Base-by-base conservation (phyloP, 35 echinoderm and acorn worm species). In the Lytechinus variegatus region DNA sequence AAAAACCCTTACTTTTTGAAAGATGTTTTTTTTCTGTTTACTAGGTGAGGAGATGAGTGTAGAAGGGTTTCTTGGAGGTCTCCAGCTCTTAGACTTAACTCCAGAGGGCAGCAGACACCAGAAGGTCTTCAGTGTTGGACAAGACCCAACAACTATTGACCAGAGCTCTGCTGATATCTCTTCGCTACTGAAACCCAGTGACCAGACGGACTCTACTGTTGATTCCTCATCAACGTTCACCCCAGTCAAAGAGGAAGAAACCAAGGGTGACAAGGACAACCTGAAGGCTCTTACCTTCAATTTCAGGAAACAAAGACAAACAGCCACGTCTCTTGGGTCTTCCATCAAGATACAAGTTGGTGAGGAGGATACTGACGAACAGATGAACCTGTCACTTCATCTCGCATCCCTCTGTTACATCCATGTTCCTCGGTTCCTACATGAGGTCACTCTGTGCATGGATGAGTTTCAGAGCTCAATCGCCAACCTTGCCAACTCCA, bases 381-480 rank as follows among this genome's bases (percentile, higher is more conserved):
- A 97, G 54, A 92, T 95, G 94, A 95, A 54, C 91, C 55, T 97
- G 9, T 54, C 86, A 0, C 54, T 96, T 29, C 98, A 96, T 19
- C 56, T 98, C 27, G 98, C 98, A 19, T 99, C 98, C 0, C 94
- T 98, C 4, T 96, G 94, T 28, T 99, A 99, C 94, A 99, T 96
- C 56, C 98, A 99, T 56, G 97, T 97, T 7, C 98, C 98, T 27
- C 94, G 97, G 12, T 98, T 99, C 86, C 94, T 99, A 5, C 86
- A 97, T 10, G 98, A 96, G 27, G 29, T 99, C 19, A 95, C 97
- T 60, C 96, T 94, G 44, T 97, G 97, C 61, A 89, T 97, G 28
- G 95, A 98, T 94, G 98, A 99, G 87, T 99, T 99, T 87, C 97
- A 99, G 16, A 98, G 96, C 90, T 98, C 97, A 52, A 95, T 96